Conservation (phyloP, 2,113 vertebrate genomes). For the Phrynosoma blainvillii region DNA sequence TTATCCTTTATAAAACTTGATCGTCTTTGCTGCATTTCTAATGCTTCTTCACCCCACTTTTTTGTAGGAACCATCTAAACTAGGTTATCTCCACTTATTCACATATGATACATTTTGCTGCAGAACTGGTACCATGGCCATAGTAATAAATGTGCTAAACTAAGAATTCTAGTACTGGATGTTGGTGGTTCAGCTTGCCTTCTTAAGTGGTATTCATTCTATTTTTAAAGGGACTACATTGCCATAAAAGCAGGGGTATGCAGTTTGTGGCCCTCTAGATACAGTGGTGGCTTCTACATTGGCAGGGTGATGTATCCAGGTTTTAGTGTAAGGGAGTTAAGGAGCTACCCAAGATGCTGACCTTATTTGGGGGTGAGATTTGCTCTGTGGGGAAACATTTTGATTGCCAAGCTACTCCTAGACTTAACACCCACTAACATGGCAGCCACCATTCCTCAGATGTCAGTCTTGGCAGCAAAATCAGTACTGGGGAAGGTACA, state of each 20-base stretch:
- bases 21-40: not conserved
- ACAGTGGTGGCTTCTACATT: too few species aligned
- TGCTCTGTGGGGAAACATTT: too few species aligned
- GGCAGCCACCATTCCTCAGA: too few species aligned
- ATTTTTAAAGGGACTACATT: not conserved
- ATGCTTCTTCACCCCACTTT: accelerated
- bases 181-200: not conserved
- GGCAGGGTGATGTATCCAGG: too few species aligned
- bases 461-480: too few species aligned
- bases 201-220: not conserved
- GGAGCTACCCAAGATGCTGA: too few species aligned
- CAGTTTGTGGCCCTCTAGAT: too few species aligned
- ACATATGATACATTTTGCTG: slow-evolving; percentile 3
- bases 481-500: too few species aligned
- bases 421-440: too few species aligned
- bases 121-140: not conserved
- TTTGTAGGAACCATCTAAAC: not conserved
- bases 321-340: too few species aligned
- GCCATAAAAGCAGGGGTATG: not conserved
- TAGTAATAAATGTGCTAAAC: not conserved
- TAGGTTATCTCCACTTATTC: not conserved
- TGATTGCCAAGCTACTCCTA: too few species aligned
- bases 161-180: not conserved
- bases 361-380: too few species aligned
- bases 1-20: slow-evolving; percentile 33